These are phyloP conservation scores for Parazoanthus swiftii DNA, from an alignment of 92 coral and sea anemone species.

Conservation along the genomic window DNA sequence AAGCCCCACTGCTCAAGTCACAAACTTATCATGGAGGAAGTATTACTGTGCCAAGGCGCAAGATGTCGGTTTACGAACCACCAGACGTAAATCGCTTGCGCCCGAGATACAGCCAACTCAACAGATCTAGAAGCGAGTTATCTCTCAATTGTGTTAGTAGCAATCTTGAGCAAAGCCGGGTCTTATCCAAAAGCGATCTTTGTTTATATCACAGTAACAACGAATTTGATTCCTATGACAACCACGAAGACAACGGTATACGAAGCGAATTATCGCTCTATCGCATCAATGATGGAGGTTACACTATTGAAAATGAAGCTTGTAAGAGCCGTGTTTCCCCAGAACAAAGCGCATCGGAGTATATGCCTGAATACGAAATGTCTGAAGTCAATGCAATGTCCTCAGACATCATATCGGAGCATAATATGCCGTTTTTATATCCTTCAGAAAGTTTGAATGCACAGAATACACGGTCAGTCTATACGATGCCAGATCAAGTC, in stretches of 20 bases:
- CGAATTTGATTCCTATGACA: not conserved
- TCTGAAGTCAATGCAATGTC: not conserved
- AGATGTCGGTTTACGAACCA: slow-evolving; percentile 5
- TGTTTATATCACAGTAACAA: slow-evolving; percentile 35
- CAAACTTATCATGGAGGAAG: not conserved
- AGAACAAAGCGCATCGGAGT: not conserved
- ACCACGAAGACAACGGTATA: not conserved
- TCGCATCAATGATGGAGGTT: not conserved
- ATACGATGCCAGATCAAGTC: not conserved
- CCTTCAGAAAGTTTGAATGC: not conserved
- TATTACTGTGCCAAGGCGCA: not conserved
- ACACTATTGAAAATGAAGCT: not conserved
- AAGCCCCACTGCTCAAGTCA: not conserved
- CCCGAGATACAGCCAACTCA: not conserved
- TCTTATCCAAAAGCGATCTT: slow-evolving; percentile 36
- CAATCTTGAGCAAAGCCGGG: slow-evolving; percentile 14
- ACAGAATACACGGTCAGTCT: not conserved
- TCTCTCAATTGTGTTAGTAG: not conserved
- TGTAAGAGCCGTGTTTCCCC: not conserved
- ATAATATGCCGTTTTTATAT: not conserved
- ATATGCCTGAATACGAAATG: not conserved
- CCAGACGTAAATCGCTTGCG: not conserved
- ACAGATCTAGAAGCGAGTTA: slow-evolving; percentile 21
- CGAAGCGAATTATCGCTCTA: not conserved
- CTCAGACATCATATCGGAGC: not conserved